Percentiles rank a stretch among this genome's conserved stretches.
Evolutionary conservation across 2,113 vertebrate genomes (phyloP).

Genomic region (Otolemur garnettii): DNA sequence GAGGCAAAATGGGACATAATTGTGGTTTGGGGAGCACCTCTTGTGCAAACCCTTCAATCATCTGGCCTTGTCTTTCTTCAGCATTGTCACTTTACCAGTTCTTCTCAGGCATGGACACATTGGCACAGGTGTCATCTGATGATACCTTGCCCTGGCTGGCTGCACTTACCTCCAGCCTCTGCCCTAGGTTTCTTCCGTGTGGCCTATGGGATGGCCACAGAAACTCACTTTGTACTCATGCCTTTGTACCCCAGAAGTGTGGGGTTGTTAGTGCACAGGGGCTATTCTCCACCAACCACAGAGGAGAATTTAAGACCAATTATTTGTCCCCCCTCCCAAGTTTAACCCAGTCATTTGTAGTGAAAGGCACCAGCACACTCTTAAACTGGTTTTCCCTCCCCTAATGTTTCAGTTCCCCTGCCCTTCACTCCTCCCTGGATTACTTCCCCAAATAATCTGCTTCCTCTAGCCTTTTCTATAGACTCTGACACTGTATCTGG

Average conservation of each 20-base stretch:
- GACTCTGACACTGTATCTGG: neutral
- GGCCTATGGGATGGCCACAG: too few relatives aligned
- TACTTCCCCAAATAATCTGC: neutral
- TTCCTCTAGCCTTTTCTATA: neutral
- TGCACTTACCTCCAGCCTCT: fast-evolving
- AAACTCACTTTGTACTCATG: neutral
- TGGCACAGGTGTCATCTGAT: neutral
- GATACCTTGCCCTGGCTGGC: neutral
- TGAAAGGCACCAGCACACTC: too few relatives aligned
- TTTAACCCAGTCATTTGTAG: neutral
- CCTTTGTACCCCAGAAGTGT: neutral
- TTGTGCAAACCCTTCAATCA: neutral
- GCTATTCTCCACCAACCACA: neutral
- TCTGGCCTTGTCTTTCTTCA: neutral
- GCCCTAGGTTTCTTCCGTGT: neutral
- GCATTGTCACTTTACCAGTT: neutral
- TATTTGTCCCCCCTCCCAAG: neutral
- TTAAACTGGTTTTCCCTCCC: neutral
- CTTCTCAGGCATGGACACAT: neutral
- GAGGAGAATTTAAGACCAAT: fast-evolving
- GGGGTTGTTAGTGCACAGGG: neutral
- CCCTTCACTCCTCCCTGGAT: neutral
- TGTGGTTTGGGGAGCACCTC: neutral
- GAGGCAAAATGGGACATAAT: neutral
- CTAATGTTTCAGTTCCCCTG: neutral